Conservation (phyloP, 2,113 vertebrate genomes). For the Garra rufa region DNA sequence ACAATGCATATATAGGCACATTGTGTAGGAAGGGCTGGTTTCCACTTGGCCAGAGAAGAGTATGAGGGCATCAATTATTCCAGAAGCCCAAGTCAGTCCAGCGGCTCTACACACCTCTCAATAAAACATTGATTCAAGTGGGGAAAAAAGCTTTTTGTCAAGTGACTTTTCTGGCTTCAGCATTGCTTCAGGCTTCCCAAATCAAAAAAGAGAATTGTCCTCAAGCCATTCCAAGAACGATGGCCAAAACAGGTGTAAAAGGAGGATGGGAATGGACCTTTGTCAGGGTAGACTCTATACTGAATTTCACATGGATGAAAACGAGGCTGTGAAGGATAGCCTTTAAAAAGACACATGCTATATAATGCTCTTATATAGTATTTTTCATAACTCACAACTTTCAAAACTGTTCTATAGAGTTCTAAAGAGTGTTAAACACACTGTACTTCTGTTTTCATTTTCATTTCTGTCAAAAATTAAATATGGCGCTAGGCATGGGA, state of each 20-base stretch:
- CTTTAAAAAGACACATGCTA: neutral
- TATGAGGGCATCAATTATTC: slow-evolving; percentile 1
- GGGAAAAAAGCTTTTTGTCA: slow-evolving; percentile 40
- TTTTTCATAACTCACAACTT: neutral
- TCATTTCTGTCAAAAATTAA: neutral
- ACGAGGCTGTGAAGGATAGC: neutral
- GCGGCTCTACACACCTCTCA: slow-evolving; percentile 33
- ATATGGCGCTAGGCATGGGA: no score
- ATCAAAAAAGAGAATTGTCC: neutral
- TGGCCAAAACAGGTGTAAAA: neutral
- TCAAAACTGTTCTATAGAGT: no score
- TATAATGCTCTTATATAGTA: neutral
- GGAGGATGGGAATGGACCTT: neutral
- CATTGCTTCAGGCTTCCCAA: neutral
- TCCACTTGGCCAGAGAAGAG: slow-evolving; percentile 2
- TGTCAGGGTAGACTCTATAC: neutral
- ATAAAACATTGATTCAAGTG: slow-evolving; percentile 47
- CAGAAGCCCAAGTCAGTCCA: neutral
- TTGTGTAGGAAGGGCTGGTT: neutral
- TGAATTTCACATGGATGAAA: neutral
- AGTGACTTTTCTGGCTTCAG: slow-evolving; percentile 41
- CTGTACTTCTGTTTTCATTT: neutral
- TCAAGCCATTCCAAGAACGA: neutral
- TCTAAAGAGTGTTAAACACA: no score
- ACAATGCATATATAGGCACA: neutral